Evolutionary conservation across 2,113 vertebrate species (phyloP).

Genomic region (Melanocharis versteri): DNA sequence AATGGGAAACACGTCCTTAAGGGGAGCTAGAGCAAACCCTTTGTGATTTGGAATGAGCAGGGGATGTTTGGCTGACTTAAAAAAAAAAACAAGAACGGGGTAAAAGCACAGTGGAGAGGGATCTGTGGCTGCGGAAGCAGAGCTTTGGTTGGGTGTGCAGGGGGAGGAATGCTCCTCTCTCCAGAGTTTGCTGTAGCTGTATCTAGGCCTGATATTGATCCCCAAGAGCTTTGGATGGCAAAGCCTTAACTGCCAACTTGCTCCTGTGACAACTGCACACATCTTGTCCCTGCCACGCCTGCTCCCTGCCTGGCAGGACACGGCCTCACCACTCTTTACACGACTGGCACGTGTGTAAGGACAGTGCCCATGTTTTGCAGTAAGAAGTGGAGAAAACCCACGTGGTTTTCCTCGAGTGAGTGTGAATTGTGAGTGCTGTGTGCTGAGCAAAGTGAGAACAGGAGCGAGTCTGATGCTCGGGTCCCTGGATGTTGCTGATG

Average conservation of each 20-base stretch:
- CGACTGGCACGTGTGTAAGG: rapidly evolving
- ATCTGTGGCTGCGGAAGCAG: neutral
- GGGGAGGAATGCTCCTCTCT: neutral
- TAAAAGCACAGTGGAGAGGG: neutral
- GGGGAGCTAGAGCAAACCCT: neutral
- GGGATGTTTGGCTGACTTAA: neutral
- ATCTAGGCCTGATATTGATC: neutral
- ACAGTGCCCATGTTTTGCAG: neutral
- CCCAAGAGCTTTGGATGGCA: neutral
- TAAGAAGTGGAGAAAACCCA: neutral
- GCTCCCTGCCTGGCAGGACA: neutral
- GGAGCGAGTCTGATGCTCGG: neutral
- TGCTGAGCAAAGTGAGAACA: neutral
- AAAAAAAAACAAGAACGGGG: neutral
- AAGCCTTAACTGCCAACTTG: neutral
- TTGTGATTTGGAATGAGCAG: neutral
- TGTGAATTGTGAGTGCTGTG: neutral
- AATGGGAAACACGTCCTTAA: neutral
- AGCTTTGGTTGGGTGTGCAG: neutral
- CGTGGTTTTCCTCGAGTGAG: neutral
- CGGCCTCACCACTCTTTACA: neutral
- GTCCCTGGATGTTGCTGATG: neutral
- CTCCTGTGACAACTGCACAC: rapidly evolving
- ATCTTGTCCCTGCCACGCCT: neutral
- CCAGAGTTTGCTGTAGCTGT: neutral